phyloP scores from a whole-genome alignment of 1,140 invertebrate genomes.

The Palaemon carinicauda region DNA sequence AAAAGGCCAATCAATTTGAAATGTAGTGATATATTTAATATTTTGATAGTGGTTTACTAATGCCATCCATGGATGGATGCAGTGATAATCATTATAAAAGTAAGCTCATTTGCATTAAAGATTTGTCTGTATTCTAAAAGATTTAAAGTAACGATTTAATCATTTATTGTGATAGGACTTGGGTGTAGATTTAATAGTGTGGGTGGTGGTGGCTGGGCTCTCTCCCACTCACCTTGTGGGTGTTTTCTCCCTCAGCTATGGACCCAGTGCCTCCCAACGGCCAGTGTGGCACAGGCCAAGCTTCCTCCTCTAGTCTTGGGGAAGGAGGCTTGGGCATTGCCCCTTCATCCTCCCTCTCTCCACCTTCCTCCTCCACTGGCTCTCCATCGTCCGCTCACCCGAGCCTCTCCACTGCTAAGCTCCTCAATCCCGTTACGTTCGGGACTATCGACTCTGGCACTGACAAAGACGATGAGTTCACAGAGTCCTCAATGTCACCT shows the following conservation, averaged over 20 bases:
- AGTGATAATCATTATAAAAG: too few relatives aligned
- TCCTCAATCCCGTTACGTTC: conserved; percentile 57
- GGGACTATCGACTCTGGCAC: conserved; percentile 58
- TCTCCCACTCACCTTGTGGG: conserved; percentile 47
- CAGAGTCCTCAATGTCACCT: conserved; percentile 31
- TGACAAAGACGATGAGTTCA: conserved; percentile 47
- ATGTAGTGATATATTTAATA: too few relatives aligned
- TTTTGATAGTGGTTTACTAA: too few relatives aligned
- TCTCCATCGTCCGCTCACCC: conserved; percentile 35
- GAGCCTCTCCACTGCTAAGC: conserved; percentile 56
- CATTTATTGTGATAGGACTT: not conserved
- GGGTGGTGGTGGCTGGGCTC: conserved; percentile 6
- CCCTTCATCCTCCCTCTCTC: conserved; percentile 51
- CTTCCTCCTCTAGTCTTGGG: conserved; percentile 29
- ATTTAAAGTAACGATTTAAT: not conserved
- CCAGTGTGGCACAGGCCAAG: conserved; percentile 39
- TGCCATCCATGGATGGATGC: too few relatives aligned
- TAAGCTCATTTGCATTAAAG: too few relatives aligned
- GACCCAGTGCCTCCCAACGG: conserved; percentile 47
- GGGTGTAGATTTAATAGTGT: not conserved
- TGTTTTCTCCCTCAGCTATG: conserved; percentile 57
- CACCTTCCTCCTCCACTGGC: conserved; percentile 42
- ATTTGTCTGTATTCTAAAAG: not conserved
- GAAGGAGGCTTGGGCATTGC: conserved; percentile 27
- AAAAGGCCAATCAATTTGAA: too few relatives aligned